Evolutionary conservation across 53 echinoderm and acorn worm genomes (phyloP).

Genomic region (Stichopus horrens): DNA sequence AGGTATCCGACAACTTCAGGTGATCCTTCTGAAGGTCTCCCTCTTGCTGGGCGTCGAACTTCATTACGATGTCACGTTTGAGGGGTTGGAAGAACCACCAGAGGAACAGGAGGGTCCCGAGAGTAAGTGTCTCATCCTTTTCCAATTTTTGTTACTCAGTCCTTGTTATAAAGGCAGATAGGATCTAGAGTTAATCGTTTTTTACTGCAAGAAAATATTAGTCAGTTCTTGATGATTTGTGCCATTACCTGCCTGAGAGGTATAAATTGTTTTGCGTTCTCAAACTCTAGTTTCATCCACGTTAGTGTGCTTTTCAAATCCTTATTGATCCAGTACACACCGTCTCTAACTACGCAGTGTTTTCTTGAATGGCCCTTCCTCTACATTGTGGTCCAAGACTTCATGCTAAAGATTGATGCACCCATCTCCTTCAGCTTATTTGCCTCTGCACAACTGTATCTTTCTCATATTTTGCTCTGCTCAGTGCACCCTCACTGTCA

Average conservation of each 20-base stretch:
- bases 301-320: background rate
- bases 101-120: conserved; percentile 88
- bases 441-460: no score
- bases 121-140: conserved; percentile 57
- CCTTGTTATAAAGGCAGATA: background rate
- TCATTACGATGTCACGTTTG: conserved; percentile 75
- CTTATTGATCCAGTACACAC: no score
- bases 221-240: background rate
- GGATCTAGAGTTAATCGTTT: background rate
- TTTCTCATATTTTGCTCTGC: no score
- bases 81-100: conserved; percentile 82
- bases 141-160: background rate
- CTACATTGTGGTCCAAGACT: no score
- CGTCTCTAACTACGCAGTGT: no score
- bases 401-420: no score
- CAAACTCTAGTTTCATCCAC: background rate
- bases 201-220: background rate
- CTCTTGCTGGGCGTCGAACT: conserved; percentile 84
- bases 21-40: conserved; percentile 81
- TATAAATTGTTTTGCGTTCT: background rate
- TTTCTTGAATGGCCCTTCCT: no score
- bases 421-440: no score
- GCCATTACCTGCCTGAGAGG: background rate
- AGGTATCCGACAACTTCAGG: conserved; percentile 92
- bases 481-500: no score